Evolutionary conservation across 2,113 vertebrate genomes (phyloP).

Genomic region (Sterna hirundo): DNA sequence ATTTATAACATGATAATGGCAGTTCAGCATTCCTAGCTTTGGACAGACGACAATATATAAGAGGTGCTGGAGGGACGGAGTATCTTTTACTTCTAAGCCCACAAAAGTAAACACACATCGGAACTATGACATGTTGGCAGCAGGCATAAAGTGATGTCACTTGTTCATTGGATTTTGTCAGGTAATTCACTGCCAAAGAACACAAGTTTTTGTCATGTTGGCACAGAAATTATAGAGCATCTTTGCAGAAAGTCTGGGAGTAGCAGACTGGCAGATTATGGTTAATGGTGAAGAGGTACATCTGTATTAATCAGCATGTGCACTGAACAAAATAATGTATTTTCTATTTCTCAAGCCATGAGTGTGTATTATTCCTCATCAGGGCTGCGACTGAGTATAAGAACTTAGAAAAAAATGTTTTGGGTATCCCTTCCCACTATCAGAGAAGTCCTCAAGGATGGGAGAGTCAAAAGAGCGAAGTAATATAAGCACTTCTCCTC

Average conservation of each 20-base stretch:
- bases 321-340: not conserved
- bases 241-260: not conserved
- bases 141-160: not conserved
- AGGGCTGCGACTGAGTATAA: not conserved
- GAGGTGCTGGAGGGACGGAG: not conserved
- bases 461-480: rapidly evolving
- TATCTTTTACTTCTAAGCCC: not conserved
- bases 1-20: not conserved
- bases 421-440: not conserved
- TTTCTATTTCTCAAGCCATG: not conserved
- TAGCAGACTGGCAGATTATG: not conserved
- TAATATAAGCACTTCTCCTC: not conserved
- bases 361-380: not conserved
- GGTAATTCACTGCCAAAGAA: not conserved
- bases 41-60: not conserved
- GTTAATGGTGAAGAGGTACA: not conserved
- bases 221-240: not conserved
- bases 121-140: not conserved
- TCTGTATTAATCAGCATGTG: not conserved
- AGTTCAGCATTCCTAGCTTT: not conserved
- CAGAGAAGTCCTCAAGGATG: not conserved
- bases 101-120: not conserved
- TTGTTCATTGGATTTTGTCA: not conserved
- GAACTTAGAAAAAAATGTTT: not conserved
- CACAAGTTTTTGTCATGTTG: not conserved